Conservation (phyloP, 1,140 invertebrate species). For the Tenebrio molitor region DNA sequence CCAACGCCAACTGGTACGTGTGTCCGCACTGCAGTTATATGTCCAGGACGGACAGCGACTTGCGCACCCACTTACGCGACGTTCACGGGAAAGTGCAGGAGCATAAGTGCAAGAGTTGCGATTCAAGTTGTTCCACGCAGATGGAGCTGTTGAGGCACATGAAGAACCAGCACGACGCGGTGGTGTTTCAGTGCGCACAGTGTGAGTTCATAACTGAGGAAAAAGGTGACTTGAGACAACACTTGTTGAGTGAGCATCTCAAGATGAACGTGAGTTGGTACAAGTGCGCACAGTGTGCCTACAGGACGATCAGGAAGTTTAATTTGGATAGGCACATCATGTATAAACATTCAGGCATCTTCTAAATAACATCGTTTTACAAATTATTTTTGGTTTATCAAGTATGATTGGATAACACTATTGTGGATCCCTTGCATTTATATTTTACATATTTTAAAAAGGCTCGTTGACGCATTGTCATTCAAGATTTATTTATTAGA, state of each 20-base stretch:
- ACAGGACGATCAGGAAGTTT: neutral
- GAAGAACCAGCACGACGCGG: neutral
- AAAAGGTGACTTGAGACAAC: neutral
- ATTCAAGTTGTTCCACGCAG: neutral
- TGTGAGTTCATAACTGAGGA: neutral
- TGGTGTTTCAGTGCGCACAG: neutral
- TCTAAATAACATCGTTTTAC: too few relatives aligned
- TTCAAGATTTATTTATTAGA: too few relatives aligned
- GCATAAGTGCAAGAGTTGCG: neutral
- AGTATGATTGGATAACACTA: too few relatives aligned
- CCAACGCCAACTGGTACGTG: neutral
- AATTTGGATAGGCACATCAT: neutral
- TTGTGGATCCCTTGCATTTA: too few relatives aligned
- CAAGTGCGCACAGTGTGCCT: constrained; percentile 2
- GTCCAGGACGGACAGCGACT: neutral
- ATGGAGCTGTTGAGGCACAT: neutral
- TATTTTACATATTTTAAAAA: too few relatives aligned
- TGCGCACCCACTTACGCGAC: neutral
- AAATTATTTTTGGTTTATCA: too few relatives aligned
- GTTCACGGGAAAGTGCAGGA: neutral
- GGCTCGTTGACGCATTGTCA: too few relatives aligned
- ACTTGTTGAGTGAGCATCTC: neutral
- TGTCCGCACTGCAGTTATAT: neutral
- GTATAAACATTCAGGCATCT: neutral
- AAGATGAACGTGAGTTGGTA: constrained; percentile 21